phyloP scores from a whole-genome alignment of 2,888 invertebrate genomes.

The Apodemia arnacis region DNA sequence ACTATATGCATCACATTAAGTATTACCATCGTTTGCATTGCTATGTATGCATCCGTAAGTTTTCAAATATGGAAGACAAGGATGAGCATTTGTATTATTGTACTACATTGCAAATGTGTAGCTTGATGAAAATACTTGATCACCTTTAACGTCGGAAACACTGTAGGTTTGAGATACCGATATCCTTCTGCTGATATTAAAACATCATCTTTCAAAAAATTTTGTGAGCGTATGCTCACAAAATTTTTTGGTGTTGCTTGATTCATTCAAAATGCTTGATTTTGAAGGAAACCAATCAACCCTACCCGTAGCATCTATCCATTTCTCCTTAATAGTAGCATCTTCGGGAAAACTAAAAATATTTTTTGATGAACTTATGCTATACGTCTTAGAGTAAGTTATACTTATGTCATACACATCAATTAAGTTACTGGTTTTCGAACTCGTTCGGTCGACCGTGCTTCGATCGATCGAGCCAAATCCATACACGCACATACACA shows the following conservation, averaged over 20 bases:
- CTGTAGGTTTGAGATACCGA: neutral
- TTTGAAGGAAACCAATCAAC: neutral
- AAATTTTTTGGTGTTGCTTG: too few species aligned
- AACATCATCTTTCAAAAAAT: neutral
- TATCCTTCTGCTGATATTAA: neutral
- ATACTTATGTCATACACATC: too few species aligned
- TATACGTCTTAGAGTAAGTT: too few species aligned
- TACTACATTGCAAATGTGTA: neutral
- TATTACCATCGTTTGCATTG: constrained; percentile 61
- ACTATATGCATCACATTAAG: constrained; percentile 47
- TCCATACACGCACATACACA: too few species aligned
- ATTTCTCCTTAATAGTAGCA: neutral
- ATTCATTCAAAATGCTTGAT: neutral
- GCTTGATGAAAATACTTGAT: neutral
- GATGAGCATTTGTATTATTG: neutral
- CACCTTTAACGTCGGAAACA: neutral
- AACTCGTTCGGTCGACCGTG: too few species aligned
- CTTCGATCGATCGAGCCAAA: too few species aligned
- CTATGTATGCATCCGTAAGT: neutral
- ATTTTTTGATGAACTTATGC: too few species aligned
- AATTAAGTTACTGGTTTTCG: too few species aligned
- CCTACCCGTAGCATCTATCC: neutral
- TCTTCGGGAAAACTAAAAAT: neutral
- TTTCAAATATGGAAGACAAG: neutral
- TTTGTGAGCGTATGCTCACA: neutral